A percentile compares a stretch with the other conserved stretches of the same genome.
phyloP scores from a whole-genome alignment of 1,140 invertebrate genomes.

The Euglossa dilemma region DNA sequence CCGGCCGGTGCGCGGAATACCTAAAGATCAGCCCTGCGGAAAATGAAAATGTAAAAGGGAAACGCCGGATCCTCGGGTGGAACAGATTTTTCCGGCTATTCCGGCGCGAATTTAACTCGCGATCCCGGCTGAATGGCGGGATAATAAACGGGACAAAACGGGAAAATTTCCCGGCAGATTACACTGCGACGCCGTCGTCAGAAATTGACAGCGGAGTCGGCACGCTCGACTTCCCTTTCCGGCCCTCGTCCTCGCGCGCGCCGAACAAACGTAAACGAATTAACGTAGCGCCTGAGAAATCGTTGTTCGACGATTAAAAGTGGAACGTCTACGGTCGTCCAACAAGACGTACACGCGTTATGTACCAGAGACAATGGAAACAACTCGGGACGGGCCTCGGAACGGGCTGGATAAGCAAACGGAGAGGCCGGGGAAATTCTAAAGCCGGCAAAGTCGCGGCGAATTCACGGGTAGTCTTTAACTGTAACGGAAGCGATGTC shows the following conservation, averaged over 20 bases:
- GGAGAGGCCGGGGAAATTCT: constrained; percentile 54
- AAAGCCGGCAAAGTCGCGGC: constrained; percentile 66
- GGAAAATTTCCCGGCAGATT: constrained; percentile 8
- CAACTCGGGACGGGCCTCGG: constrained; percentile 8
- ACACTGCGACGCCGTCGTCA: not conserved
- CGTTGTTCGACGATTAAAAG: constrained; percentile 31
- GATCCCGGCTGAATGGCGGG: not conserved
- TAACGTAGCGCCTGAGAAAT: not conserved
- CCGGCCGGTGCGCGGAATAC: too few relatives aligned
- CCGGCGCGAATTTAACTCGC: not conserved
- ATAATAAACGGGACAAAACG: constrained; percentile 33
- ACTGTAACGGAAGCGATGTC: constrained; percentile 65
- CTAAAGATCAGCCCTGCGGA: not conserved
- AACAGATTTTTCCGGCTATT: constrained; percentile 15
- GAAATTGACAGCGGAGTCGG: constrained; percentile 21
- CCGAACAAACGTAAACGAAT: not conserved
- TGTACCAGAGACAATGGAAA: constrained; percentile 10
- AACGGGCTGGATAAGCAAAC: not conserved
- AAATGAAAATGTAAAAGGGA: not conserved
- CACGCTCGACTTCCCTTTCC: not conserved
- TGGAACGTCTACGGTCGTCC: not conserved
- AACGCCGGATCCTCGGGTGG: not conserved
- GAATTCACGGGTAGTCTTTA: constrained; percentile 72
- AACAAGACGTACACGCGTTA: not conserved
- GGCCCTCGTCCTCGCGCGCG: too few relatives aligned